phyloP scores from a whole-genome alignment of 2,888 invertebrate genomes.

The Panopea generosa region DNA sequence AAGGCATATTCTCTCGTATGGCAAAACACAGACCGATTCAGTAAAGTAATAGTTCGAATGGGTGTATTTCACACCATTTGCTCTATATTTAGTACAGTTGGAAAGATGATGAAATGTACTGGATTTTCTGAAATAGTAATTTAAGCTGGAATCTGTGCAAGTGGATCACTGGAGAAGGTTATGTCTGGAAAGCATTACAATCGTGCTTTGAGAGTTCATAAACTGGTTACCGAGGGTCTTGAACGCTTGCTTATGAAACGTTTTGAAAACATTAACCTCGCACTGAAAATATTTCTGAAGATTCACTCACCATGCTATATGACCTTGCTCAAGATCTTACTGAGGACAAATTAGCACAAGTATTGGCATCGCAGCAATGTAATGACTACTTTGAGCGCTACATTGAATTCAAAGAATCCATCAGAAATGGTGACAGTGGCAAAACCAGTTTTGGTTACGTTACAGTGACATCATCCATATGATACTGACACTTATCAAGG shows the following conservation, averaged over 20 bases:
- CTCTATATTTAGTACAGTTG: slow-evolving; percentile 39
- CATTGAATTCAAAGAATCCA: too few species aligned
- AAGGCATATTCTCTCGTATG: slow-evolving; percentile 54
- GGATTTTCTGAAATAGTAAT: slow-evolving; percentile 46
- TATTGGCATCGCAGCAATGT: slow-evolving; percentile 9
- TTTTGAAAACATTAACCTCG: slow-evolving; percentile 5
- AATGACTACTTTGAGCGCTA: slow-evolving; percentile 14
- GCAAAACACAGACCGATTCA: slow-evolving; percentile 36
- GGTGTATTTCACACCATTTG: slow-evolving; percentile 50
- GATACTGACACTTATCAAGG: too few species aligned
- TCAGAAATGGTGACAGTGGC: too few species aligned
- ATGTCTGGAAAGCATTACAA: slow-evolving; percentile 34
- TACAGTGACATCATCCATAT: too few species aligned
- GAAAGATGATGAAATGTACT: slow-evolving; percentile 42
- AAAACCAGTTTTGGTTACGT: too few species aligned
- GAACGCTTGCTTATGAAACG: slow-evolving; percentile 34
- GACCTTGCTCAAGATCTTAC: slow-evolving; percentile 8
- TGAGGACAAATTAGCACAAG: background rate
- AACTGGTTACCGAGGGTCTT: slow-evolving; percentile 28
- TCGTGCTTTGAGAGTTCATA: slow-evolving; percentile 56
- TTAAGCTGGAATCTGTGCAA: slow-evolving; percentile 43
- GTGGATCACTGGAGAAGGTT: slow-evolving; percentile 48
- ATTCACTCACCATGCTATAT: background rate
- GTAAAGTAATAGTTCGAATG: slow-evolving; percentile 22
- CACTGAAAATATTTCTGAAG: background rate